A percentile compares a stretch with the other conserved stretches of the same genome.
Conservation (phyloP, 2,888 invertebrate genomes). For the Agriopis marginaria region DNA sequence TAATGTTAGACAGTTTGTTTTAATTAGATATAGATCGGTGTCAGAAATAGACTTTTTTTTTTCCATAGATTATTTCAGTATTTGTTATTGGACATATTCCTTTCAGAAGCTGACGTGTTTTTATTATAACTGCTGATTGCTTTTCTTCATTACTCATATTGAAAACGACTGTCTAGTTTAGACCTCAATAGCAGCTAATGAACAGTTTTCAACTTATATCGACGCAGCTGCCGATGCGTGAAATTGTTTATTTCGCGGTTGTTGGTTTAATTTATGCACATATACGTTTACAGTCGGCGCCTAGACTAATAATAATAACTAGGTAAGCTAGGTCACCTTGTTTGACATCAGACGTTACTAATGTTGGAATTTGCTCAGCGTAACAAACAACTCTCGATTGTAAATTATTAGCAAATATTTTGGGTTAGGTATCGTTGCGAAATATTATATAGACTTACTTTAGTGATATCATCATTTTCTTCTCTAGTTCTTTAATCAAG, state of each 20-base stretch:
- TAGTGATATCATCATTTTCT: too few species aligned
- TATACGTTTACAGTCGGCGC: background rate
- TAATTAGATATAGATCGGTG: slow-evolving; percentile 15
- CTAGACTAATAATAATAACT: background rate
- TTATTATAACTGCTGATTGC: background rate
- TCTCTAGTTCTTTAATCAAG: background rate
- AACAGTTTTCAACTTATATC: slow-evolving; percentile 7
- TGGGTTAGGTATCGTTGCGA: background rate
- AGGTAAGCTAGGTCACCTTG: slow-evolving; percentile 19
- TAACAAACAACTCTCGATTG: slow-evolving; percentile 1
- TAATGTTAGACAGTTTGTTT: slow-evolving; percentile 5
- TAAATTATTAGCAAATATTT: background rate
- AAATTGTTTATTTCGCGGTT: slow-evolving; percentile 19
- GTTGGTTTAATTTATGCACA: slow-evolving; percentile 10
- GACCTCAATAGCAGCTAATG: background rate
- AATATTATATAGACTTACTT: too few species aligned
- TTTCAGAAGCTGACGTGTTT: background rate
- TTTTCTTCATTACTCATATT: background rate
- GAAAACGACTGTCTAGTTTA: background rate
- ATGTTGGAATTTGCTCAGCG: background rate
- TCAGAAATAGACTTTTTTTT: background rate
- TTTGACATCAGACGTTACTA: slow-evolving; percentile 6
- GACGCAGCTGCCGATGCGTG: slow-evolving; percentile 11
- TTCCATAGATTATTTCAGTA: background rate
- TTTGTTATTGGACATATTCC: background rate